Base-by-base conservation (phyloP, 1,140 invertebrate genomes). In the Cotesia typhae region DNA sequence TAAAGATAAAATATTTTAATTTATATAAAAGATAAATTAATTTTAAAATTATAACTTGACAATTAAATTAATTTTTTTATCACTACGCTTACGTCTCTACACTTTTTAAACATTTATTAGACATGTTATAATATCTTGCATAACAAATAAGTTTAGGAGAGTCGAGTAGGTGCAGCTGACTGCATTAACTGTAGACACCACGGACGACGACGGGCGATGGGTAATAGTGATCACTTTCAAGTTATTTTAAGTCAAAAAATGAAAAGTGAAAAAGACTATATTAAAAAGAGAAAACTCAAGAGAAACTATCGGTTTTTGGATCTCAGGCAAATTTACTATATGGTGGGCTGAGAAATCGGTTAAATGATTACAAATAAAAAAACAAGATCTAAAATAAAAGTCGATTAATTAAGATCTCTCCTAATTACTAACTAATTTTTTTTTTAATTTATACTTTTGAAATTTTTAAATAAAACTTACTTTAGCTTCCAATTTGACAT, bases 401-500 rank as follows among this genome's bases (percentile, higher is more conserved):
- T 47, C 41, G 6, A 20, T 36, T 59, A 17, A 17, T 59, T 20
- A 28, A 9, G 7, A 59, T 20, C 3, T 59, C 7, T 59, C 14
- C 20, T 59, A 59, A 9, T 20, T 20, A 28, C 17, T 59, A 7
- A 59, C 57, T 28, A 6, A 47, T n/a, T 17, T 59, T 5, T n/a
- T 55, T 28, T 28, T 28, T 1, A 28, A 28, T 28, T 28, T 59
- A 14, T 59, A 59, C 14, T 20, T 20, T 59, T 5, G 17, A 20
- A 59, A 59, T 59, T 59, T 14, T 20, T 41, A n/a, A 53, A 20
- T 52, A 51, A 60, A 4, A 76, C 92, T 91, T 86, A 98, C 96
- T 92, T 96, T 96, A 71, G 92, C 91, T 86, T 98, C 96, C 70
- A 97, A 87, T 87, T 92, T 93, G 79, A 96, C 95, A 82, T 94